These are phyloP conservation scores for Pyrgus malvae DNA, from an alignment of 2,888 invertebrate genomes.

Conservation along the genomic window DNA sequence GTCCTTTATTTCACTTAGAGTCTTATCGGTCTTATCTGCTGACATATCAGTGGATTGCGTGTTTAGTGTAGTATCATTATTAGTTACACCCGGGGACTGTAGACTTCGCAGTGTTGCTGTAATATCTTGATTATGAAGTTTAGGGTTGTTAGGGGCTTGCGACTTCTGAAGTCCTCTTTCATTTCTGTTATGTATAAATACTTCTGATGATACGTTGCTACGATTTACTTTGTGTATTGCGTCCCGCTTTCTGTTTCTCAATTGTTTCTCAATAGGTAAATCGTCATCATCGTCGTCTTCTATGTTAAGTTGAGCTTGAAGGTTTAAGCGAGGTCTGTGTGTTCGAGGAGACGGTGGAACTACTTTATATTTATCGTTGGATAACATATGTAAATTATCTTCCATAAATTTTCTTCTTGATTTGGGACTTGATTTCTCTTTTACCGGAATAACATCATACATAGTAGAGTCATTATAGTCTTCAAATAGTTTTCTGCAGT, in stretches of 20 bases:
- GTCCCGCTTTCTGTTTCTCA: neutral
- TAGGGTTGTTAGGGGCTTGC: conserved; percentile 24
- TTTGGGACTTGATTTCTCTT: conserved; percentile 69
- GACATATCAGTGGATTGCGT: conserved; percentile 48
- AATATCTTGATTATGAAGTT: conserved; percentile 39
- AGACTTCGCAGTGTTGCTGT: conserved; percentile 39
- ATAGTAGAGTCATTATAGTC: conserved; percentile 59
- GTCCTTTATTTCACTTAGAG: conserved; percentile 70
- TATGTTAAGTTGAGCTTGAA: conserved; percentile 56
- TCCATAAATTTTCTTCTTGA: conserved; percentile 56
- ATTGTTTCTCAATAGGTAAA: neutral
- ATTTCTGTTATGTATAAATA: conserved; percentile 22
- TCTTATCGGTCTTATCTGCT: conserved; percentile 62
- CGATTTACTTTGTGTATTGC: neutral
- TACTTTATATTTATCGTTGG: conserved; percentile 53
- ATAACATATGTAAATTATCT: conserved; percentile 45
- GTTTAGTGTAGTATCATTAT: conserved; percentile 47
- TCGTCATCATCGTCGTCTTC: conserved; percentile 50
- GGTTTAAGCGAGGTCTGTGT: conserved; percentile 60
- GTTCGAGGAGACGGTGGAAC: conserved; percentile 69
- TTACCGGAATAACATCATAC: conserved; percentile 69
- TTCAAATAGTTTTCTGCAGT: conserved; percentile 39
- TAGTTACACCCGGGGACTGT: conserved; percentile 38
- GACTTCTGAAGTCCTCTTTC: neutral
- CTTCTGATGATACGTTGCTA: conserved; percentile 26